These are phyloP conservation scores for Psittacula cyanocephala DNA, from an alignment of 2,113 vertebrate genomes.

Conservation along the genomic window DNA sequence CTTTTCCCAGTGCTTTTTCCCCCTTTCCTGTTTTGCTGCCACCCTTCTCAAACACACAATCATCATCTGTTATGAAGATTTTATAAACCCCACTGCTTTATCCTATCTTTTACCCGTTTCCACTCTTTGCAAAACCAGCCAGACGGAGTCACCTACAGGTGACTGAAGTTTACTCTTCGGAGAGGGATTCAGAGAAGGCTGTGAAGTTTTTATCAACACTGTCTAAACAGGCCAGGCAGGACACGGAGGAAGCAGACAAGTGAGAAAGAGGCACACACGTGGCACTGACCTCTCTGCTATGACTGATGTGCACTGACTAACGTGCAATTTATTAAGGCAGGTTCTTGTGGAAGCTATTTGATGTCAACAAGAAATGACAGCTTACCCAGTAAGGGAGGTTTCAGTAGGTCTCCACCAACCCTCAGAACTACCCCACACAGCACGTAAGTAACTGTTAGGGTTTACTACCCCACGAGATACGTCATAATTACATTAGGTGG, in stretches of 20 bases:
- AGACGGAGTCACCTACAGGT: background rate
- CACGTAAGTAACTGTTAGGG: rapidly evolving
- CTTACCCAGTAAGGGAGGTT: background rate
- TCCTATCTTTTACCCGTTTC: background rate
- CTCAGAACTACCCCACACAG: background rate
- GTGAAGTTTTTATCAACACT: background rate
- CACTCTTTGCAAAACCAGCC: background rate
- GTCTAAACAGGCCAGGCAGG: background rate
- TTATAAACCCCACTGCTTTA: background rate
- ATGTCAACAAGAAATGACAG: background rate
- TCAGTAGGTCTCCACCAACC: background rate
- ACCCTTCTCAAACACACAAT: background rate
- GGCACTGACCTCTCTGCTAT: background rate
- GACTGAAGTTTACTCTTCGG: background rate
- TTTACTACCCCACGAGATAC: background rate
- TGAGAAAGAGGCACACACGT: rapidly evolving
- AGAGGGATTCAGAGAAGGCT: background rate
- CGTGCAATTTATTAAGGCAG: background rate
- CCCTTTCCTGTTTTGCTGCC: background rate
- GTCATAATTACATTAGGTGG: background rate
- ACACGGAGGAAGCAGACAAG: rapidly evolving
- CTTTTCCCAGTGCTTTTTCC: background rate
- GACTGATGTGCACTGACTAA: background rate
- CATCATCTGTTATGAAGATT: background rate
- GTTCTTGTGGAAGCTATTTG: background rate